Percentiles rank a stretch among this genome's conserved stretches.
phyloP scores from a whole-genome alignment of 2,888 invertebrate species.

The Agonopterix heracliana region DNA sequence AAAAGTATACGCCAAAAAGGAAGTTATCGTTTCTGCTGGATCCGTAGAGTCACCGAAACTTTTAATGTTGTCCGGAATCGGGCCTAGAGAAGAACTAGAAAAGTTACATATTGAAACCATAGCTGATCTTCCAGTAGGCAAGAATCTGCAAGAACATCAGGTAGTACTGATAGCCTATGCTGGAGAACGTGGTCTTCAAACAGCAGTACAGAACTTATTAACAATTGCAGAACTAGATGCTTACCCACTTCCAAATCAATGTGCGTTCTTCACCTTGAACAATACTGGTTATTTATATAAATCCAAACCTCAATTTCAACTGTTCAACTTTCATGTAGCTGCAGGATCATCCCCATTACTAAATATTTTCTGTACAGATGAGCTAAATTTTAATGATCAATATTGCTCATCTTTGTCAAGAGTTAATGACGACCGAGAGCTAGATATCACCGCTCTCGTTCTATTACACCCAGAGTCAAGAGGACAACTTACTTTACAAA shows the following conservation, averaged over 20 bases:
- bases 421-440: slow-evolving; percentile 11
- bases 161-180: slow-evolving; percentile 33
- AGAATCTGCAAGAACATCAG: slow-evolving; percentile 55
- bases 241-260: slow-evolving; percentile 14
- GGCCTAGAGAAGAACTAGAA: slow-evolving; percentile 39
- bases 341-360: slow-evolving; percentile 5
- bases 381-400: slow-evolving; percentile 7
- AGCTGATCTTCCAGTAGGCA: slow-evolving; percentile 53
- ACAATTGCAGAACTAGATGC: slow-evolving; percentile 22
- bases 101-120: slow-evolving; percentile 37
- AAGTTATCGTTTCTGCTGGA: slow-evolving; percentile 58
- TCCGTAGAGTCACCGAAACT: slow-evolving; percentile 53
- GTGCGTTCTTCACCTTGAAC: slow-evolving; percentile 15
- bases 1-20: slow-evolving; percentile 38
- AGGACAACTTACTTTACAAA: slow-evolving; percentile 15
- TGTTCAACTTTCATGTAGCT: slow-evolving; percentile 11
- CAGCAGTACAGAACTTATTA: slow-evolving; percentile 23
- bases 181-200: slow-evolving; percentile 36
- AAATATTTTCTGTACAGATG: slow-evolving; percentile 6
- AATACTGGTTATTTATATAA: slow-evolving; percentile 1
- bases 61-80: slow-evolving; percentile 57
- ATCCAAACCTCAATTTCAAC: slow-evolving; percentile 12
- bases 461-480: slow-evolving; percentile 15
- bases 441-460: slow-evolving; percentile 8
- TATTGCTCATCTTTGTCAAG: slow-evolving; percentile 13